Evolutionary conservation across 2,888 invertebrate genomes (phyloP), one percentile per base, ranked within the genome.

Genomic region (Limnephilus marmoratus): DNA sequence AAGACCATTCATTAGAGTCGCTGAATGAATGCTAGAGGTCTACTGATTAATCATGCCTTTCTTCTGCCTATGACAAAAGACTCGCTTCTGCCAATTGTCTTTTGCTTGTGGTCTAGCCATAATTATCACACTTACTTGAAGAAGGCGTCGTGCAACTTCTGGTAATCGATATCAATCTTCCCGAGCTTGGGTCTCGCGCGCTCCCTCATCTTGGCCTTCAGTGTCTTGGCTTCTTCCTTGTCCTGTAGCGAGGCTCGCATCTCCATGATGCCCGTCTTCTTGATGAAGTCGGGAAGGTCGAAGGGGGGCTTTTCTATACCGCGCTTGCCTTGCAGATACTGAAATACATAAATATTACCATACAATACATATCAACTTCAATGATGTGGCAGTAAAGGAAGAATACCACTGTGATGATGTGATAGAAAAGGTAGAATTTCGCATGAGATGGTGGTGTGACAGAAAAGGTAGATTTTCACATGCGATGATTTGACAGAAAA

Each of bases 241-340:
- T 99, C 99, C 95, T 99, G 99, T 34, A 99, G 96, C 0, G 99
- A 99, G 81, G 99, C 99, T 83, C 99, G 96, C 99, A 99, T 99
- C 96, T 99, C 99, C 98, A 99, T 99, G 94, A 99, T 99, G n/a
- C 99, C 99, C 0, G 99, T 99, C 94, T 99, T 98, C 95, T 99
- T 99, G 93, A 99, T 99, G 95, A 99, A 99, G 94, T 99, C 99
- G 0, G 99, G 99, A 90, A 99, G 96, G 95, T 99, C 99, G 95
- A 99, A 99, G 0, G 99, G 99, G 0, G 99, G 99, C 94, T 99
- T 99, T 95, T 99, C 99, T 94, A 99, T 99, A 95, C 99, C 99
- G 86, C 99, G 97, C 95, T 99, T 99, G 18, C 99, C 99, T 96
- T 99, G 99, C 29, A 99, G 95, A 95, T 98, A 98, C 96, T 97